These are phyloP conservation scores for Neomonachus schauinslandi DNA, from an alignment of 2,113 vertebrate species.

Conservation along the genomic window DNA sequence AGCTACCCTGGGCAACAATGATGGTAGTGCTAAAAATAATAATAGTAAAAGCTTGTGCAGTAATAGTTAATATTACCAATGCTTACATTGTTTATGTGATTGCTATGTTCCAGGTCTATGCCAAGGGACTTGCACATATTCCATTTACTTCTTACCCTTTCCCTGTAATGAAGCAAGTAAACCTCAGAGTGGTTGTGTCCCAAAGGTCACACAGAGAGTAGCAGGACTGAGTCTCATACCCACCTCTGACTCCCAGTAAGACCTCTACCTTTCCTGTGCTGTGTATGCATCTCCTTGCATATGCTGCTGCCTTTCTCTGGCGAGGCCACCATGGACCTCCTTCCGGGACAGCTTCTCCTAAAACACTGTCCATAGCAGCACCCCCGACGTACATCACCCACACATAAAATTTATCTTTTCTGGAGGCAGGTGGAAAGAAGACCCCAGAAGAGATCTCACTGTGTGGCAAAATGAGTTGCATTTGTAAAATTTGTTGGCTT, in stretches of 20 bases:
- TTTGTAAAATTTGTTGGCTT: neutral
- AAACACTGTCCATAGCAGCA: neutral
- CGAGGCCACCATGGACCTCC: neutral
- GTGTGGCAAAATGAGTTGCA: neutral
- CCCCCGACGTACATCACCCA: accelerated
- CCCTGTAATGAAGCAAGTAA: neutral
- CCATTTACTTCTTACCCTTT: neutral
- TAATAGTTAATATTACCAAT: too few relatives aligned
- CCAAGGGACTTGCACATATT: accelerated
- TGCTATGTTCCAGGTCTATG: too few relatives aligned
- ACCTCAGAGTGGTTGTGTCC: accelerated
- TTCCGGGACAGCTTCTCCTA: neutral
- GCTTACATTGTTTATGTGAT: too few relatives aligned
- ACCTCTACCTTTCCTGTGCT: neutral
- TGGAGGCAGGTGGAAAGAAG: neutral
- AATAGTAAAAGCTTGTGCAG: neutral
- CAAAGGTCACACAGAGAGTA: neutral
- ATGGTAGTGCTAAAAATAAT: neutral
- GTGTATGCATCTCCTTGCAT: accelerated
- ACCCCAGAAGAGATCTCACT: too few relatives aligned
- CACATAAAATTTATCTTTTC: neutral
- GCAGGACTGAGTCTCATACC: neutral
- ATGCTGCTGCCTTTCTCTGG: neutral
- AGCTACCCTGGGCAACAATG: too few relatives aligned
- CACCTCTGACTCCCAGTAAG: neutral